These are phyloP conservation scores for Callimico goeldii DNA, from an alignment of 2,797 vertebrate species.

Conservation along the genomic window DNA sequence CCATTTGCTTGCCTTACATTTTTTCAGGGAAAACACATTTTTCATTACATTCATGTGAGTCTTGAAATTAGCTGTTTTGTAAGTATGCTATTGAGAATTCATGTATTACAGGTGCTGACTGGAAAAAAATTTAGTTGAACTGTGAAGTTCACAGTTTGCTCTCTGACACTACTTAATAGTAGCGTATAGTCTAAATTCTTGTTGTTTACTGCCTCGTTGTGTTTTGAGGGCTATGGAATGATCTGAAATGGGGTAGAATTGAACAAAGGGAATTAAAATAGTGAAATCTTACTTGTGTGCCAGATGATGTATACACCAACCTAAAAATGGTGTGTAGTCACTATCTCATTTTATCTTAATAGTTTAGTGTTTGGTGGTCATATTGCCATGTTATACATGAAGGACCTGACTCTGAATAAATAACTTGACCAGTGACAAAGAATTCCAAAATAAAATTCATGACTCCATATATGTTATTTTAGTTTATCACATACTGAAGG, in stretches of 20 bases:
- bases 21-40: slow-evolving; percentile 41
- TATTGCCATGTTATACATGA: not conserved
- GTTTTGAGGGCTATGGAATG: not conserved
- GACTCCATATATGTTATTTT: not conserved
- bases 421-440: not conserved
- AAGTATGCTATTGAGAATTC: slow-evolving; percentile 15
- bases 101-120: not conserved
- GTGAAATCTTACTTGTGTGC: not conserved
- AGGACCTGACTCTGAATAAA: not conserved
- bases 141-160: not conserved
- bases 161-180: not conserved
- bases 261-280: not conserved
- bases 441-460: not conserved
- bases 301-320: not conserved
- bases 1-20: slow-evolving; percentile 5
- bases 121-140: not conserved
- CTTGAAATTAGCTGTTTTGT: slow-evolving; percentile 27
- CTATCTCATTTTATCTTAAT: not conserved
- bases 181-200: not conserved
- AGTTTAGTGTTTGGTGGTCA: not conserved
- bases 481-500: not conserved
- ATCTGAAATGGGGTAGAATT: not conserved
- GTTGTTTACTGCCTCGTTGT: not conserved
- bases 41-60: not conserved
- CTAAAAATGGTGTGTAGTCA: not conserved